phyloP scores from a whole-genome alignment of 2,113 vertebrate genomes.

The Axis porcinus region DNA sequence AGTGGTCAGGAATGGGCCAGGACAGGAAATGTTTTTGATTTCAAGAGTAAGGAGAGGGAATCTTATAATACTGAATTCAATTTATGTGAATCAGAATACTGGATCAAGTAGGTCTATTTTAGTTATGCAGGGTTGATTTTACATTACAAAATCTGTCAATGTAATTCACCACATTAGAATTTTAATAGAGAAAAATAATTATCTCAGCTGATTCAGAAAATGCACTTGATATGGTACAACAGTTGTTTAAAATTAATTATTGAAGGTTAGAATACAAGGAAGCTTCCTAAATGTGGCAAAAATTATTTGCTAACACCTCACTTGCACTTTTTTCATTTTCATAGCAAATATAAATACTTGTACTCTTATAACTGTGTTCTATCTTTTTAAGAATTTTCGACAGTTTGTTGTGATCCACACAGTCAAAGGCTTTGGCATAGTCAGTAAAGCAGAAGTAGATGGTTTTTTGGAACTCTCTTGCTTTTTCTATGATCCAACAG shows the following conservation, averaged over 20 bases:
- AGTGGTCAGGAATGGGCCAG: not conserved
- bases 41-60: not conserved
- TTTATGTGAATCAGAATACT: not conserved
- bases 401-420: no score
- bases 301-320: not conserved
- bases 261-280: not conserved
- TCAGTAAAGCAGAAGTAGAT: no score
- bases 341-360: not conserved
- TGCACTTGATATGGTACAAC: not conserved
- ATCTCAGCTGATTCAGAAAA: not conserved
- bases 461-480: no score
- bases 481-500: no score
- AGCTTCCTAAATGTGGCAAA: not conserved
- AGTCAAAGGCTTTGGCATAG: no score
- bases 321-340: no score
- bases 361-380: not conserved
- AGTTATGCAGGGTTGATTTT: not conserved
- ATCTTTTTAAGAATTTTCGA: no score
- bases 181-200: not conserved
- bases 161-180: not conserved
- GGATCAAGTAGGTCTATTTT: not conserved
- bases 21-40: not conserved
- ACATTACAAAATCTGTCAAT: not conserved
- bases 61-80: not conserved
- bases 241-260: not conserved